Conservation (phyloP, 1,140 invertebrate genomes). For the Lordiphosa stackelbergi region DNA sequence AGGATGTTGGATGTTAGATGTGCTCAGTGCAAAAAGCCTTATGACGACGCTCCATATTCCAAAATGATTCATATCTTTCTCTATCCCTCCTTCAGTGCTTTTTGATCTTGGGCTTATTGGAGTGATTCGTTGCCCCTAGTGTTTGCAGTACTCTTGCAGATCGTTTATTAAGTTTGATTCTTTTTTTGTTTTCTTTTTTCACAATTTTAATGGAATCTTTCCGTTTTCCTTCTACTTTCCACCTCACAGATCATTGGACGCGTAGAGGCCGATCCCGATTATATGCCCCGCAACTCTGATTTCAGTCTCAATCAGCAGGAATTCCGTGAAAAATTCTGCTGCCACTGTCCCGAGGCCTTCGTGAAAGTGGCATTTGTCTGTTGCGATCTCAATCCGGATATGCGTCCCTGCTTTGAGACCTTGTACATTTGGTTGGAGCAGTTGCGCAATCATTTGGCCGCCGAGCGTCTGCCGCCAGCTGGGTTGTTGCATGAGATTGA, state of each 20-base stretch:
- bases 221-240: too few relatives aligned
- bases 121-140: too few relatives aligned
- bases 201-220: too few relatives aligned
- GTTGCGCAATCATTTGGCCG: slow-evolving; percentile 84
- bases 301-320: slow-evolving; percentile 93
- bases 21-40: too few relatives aligned
- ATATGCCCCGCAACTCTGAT: slow-evolving; percentile 90
- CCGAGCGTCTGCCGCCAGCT: slow-evolving; percentile 82
- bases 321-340: slow-evolving; percentile 92
- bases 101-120: too few relatives aligned
- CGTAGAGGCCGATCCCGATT: slow-evolving; percentile 95
- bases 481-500: slow-evolving; percentile 85
- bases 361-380: slow-evolving; percentile 92
- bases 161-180: too few relatives aligned
- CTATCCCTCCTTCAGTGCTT: too few relatives aligned
- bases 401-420: slow-evolving; percentile 90
- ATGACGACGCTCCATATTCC: too few relatives aligned
- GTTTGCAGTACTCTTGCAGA: too few relatives aligned
- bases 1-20: too few relatives aligned
- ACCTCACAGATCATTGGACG: slow-evolving; percentile 89
- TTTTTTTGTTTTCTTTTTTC: too few relatives aligned
- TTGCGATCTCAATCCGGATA: slow-evolving; percentile 92
- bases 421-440: slow-evolving; percentile 89
- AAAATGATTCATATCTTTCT: too few relatives aligned
- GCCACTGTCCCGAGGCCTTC: slow-evolving; percentile 91